Percentiles rank a stretch among this genome's conserved stretches.
Evolutionary conservation across 2,113 vertebrate species (phyloP).

Genomic region (Etia nguti): DNA sequence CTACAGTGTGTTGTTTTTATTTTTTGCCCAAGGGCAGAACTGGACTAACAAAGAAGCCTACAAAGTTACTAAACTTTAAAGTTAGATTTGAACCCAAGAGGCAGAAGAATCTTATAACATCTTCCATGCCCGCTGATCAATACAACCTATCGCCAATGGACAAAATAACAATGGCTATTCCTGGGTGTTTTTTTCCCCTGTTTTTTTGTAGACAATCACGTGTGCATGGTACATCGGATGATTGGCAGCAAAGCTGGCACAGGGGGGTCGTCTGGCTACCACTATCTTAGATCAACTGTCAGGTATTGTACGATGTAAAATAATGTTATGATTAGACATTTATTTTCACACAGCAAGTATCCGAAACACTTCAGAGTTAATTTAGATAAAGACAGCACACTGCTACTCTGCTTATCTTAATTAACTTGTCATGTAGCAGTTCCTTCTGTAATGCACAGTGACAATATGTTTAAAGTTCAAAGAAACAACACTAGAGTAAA

Average conservation of each 20-base stretch:
- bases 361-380: background rate
- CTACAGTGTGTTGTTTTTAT: background rate
- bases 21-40: background rate
- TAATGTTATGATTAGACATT: background rate
- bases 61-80: background rate
- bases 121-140: background rate
- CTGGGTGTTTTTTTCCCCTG: background rate
- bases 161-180: background rate
- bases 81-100: background rate
- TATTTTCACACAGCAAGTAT: background rate
- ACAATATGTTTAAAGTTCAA: background rate
- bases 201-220: conserved; percentile 83
- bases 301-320: conserved; percentile 70
- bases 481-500: background rate
- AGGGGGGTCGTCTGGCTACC: conserved; percentile 92
- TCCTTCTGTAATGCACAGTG: background rate
- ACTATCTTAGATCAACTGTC: conserved; percentile 92
- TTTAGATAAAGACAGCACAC: conserved; percentile 3
- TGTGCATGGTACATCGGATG: conserved; percentile 97
- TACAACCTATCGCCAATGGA: background rate
- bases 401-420: conserved; percentile 8
- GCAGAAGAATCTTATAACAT: background rate
- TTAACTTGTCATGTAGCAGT: background rate
- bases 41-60: background rate
- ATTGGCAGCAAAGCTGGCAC: conserved; percentile 93